Conservation (phyloP, 1,140 invertebrate species). For the Ips nitidus region DNA sequence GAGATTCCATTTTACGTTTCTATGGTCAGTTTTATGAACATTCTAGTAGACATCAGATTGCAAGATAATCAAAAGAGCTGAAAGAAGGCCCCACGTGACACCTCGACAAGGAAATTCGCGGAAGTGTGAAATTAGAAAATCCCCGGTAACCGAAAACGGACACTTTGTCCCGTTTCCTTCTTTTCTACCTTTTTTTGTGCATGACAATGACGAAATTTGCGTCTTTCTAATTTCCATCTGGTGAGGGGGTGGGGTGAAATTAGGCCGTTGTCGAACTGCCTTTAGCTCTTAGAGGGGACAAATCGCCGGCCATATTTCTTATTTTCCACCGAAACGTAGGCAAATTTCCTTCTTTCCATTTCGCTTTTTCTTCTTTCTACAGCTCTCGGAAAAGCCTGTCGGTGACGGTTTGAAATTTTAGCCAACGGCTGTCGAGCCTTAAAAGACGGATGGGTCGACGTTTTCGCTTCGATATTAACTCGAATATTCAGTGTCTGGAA, state of each 20-base stretch:
- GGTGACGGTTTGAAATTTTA: slow-evolving; percentile 30
- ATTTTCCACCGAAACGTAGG: slow-evolving; percentile 3
- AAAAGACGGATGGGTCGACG: slow-evolving; percentile 31
- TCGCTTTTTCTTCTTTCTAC: slow-evolving; percentile 1
- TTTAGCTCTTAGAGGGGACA: slow-evolving; percentile 3
- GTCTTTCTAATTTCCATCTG: slow-evolving; percentile 22
- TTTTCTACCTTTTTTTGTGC: slow-evolving; percentile 33
- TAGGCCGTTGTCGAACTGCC: background rate
- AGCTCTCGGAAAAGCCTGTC: slow-evolving; percentile 11
- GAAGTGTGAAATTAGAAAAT: slow-evolving; percentile 32
- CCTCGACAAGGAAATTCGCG: background rate
- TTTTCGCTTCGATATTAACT: slow-evolving; percentile 24
- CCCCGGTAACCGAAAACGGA: slow-evolving; percentile 15
- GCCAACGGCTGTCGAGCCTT: slow-evolving; percentile 27
- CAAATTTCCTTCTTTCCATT: slow-evolving; percentile 14
- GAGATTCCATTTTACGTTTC: too few relatives aligned
- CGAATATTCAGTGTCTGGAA: slow-evolving; percentile 16
- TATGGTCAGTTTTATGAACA: too few relatives aligned
- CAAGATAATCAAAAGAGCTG: too few relatives aligned
- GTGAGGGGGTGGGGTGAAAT: background rate
- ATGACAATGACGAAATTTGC: slow-evolving; percentile 33
- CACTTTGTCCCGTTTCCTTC: slow-evolving; percentile 25
- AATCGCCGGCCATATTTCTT: slow-evolving; percentile 11
- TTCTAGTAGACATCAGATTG: too few relatives aligned
- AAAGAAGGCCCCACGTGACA: too few relatives aligned